These are phyloP conservation scores for Brachionus manjavacas DNA, from an alignment of 1,140 invertebrate species.

Conservation along the genomic window DNA sequence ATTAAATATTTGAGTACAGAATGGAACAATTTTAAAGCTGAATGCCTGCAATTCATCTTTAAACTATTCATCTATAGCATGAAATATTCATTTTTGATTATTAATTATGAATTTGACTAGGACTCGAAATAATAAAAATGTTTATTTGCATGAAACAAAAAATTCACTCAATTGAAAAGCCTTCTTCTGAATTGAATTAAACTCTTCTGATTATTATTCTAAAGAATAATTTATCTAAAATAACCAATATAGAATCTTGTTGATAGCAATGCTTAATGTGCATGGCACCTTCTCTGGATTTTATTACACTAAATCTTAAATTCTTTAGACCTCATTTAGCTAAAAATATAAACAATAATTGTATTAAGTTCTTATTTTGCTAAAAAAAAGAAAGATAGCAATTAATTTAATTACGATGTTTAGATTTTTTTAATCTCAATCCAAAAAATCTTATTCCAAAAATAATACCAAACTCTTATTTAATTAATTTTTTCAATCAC, in stretches of 20 bases:
- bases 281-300: neutral
- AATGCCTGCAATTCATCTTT: neutral
- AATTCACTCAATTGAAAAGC: neutral
- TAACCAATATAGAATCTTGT: neutral
- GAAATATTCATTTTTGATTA: neutral
- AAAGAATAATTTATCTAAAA: neutral
- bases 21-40: neutral
- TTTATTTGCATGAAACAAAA: conserved; percentile 18
- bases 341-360: neutral
- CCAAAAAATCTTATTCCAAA: neutral
- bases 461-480: neutral
- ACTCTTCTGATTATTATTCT: neutral
- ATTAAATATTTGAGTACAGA: neutral
- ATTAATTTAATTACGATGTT: neutral
- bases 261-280: neutral
- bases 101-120: neutral
- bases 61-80: neutral
- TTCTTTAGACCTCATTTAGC: neutral
- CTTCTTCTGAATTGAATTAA: neutral
- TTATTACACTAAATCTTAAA: neutral
- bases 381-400: neutral
- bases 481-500: neutral
- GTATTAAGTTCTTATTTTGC: neutral
- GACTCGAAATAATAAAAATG: neutral
- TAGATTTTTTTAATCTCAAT: neutral